phyloP scores from a whole-genome alignment of 2,113 vertebrate genomes.

The Leptodactylus fuscus region DNA sequence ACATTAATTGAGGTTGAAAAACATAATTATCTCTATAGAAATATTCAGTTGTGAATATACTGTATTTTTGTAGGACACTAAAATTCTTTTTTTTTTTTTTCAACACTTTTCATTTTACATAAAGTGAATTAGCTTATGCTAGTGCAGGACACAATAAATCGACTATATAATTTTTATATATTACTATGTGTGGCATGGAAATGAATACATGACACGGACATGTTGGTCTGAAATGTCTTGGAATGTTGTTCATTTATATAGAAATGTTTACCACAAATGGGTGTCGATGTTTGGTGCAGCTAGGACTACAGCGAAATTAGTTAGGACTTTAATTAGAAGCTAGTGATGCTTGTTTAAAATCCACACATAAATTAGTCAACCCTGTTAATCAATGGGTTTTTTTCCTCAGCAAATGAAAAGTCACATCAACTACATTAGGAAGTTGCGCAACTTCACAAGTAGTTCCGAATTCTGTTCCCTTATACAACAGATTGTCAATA shows the following conservation, averaged over 20 bases:
- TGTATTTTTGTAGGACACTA: constrained; percentile 79
- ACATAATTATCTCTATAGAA: constrained; percentile 58
- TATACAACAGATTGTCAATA: constrained; percentile 88
- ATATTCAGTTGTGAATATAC: constrained; percentile 29
- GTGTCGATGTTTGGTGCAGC: constrained; percentile 89
- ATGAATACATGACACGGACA: constrained; percentile 82
- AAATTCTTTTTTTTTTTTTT: constrained; percentile 75
- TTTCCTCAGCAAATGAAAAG: constrained; percentile 79
- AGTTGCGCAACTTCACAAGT: constrained; percentile 73
- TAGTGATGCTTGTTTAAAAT: constrained; percentile 74
- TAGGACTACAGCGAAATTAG: constrained; percentile 81
- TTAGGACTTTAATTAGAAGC: constrained; percentile 76
- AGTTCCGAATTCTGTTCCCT: constrained; percentile 68
- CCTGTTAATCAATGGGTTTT: constrained; percentile 76
- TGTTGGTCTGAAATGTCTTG: constrained; percentile 80
- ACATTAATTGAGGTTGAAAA: constrained; percentile 63
- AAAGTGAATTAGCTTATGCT: constrained; percentile 75
- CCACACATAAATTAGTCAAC: constrained; percentile 77
- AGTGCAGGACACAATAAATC: constrained; percentile 77
- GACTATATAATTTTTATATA: constrained; percentile 78
- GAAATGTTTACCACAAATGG: constrained; percentile 91
- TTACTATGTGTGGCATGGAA: constrained; percentile 83
- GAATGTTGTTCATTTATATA: constrained; percentile 90
- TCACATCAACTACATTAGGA: constrained; percentile 78
- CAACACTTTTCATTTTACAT: constrained; percentile 69